These are phyloP conservation scores for Melanotaenia pygmaea DNA, from an alignment of 2,797 vertebrate genomes.

Conservation along the genomic window DNA sequence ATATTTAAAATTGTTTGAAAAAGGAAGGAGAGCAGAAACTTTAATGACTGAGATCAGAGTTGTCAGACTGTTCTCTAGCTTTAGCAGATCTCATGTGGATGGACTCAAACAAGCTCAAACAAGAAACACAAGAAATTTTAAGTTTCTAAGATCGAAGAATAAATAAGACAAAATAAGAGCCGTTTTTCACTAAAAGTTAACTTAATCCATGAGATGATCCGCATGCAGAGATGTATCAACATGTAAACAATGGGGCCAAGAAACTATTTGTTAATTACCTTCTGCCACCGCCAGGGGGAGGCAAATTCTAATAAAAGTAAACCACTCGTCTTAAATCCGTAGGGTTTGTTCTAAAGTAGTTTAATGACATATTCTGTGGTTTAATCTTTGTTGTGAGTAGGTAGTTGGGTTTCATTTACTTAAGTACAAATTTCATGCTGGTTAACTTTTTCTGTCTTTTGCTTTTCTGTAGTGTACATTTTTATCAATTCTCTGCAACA, in stretches of 20 bases:
- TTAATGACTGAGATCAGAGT: background rate
- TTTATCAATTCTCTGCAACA: background rate
- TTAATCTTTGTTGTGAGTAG: too few relatives aligned
- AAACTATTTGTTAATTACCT: slow-evolving; percentile 20
- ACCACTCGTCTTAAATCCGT: background rate
- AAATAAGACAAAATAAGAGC: too few relatives aligned
- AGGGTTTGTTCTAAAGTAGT: background rate
- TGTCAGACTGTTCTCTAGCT: background rate
- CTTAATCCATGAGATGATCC: too few relatives aligned
- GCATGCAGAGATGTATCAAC: background rate
- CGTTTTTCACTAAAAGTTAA: background rate
- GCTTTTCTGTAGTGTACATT: background rate
- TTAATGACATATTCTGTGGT: too few relatives aligned
- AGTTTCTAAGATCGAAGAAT: too few relatives aligned
- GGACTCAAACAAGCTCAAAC: background rate
- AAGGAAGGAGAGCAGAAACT: background rate
- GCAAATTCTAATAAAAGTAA: slow-evolving; percentile 22
- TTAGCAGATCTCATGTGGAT: background rate
- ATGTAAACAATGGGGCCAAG: background rate
- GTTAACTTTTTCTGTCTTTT: background rate
- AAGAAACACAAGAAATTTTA: too few relatives aligned
- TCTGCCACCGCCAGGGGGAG: slow-evolving; percentile 35
- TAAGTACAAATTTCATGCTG: background rate
- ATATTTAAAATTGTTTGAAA: background rate
- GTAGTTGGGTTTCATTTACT: background rate